Evolutionary conservation across 2,888 invertebrate species (phyloP), one percentile per base, ranked within the genome.

Genomic region (Andrena dorsata): DNA sequence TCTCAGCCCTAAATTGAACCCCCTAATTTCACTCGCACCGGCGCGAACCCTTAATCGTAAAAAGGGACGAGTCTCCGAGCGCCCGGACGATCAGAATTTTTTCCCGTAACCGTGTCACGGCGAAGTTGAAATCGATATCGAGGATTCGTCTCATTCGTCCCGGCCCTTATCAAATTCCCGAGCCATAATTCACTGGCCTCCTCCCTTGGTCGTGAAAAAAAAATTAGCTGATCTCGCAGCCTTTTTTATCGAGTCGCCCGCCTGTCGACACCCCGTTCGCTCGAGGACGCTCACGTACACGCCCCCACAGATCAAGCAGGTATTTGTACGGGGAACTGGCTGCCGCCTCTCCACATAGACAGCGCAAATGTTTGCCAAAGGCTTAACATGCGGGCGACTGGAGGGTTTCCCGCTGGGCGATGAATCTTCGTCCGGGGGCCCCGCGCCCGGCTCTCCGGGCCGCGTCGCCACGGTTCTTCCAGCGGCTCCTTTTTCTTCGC

Each of bases 251-350:
- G 28, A 49, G 58, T 66, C 26, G 32, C 20, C 20, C 7, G 30
- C 30, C 28, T 26, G 6, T 10, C 16, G 1, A 13, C 13, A n/a
- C n/a, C 41, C 28, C 60, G 30, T 69, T 63, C n/a, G 8, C 5
- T 26, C 10, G n/a, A 26, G 26, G 26, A 47, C 28, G 51, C 20
- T 3, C 56, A 20, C 8, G 7, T 20, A 16, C n/a, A 23, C 32
- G 5, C 32, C 13, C 20, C 35, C 66, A 49, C 53, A 47, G 51
- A 61, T 63, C 58, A 23, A 16, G 58, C 13, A 20, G 64, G 47
- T 80, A 78, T 87, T 85, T 87, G 81, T 71, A 32, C 30, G 84
- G 66, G 79, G 76, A 87, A 81, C 74, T 87, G 78, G 73, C 76
- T 79, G 65, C 83, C 72, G 71, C 53, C 82, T 82, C 74, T 82